Base-by-base conservation (phyloP, 2,113 vertebrate species). In the Anthoscopus minutus region DNA sequence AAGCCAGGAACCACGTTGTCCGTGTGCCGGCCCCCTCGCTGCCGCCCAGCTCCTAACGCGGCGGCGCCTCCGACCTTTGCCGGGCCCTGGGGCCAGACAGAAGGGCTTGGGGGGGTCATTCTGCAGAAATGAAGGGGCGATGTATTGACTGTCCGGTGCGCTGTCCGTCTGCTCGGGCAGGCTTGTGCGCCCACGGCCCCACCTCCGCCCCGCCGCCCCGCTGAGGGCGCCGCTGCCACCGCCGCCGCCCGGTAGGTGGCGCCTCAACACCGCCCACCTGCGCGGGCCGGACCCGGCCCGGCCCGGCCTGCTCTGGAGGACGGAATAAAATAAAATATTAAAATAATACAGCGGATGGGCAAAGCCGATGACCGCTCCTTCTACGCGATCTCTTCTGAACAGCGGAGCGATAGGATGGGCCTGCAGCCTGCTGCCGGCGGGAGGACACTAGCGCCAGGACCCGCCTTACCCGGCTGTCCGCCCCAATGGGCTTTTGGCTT, bases 241-340 rank as follows among this genome's bases (percentile, higher is more conserved):
- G 2, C 48, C 42, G n/a, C 18, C 28, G 84, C 93, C 96, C 98
- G 82, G 95, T 93, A 98, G 98, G 97, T 97, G 98, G 98, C 98
- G 97, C 98, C 97, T 97, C 95, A 96, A 92, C 97, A 98, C 98
- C 97, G 92, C 96, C 93, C 98, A 96, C 96, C 95, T 97, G 93
- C 66, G 81, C 37, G 6, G n/a, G 56, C 42, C 44, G 3, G 35
- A 44, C 13, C 15, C 1, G 33, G 35, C 23, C 8, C 11, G 40
- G 38, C 38, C 9, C 3, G 50, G 72, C 61, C 66, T 42, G 50
- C 58, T 51, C 6, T 44, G 15, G 3, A 30, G 23, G 31, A 4
- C 9, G 24, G 61, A n/a, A 18, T 51, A 1, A 53, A 38, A 62
- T 35, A 13, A 22, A 62, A 30, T 24, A 71, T 16, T 13, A 11